Evolutionary conservation across 2,113 vertebrate genomes (phyloP).

Genomic region (Phyllostomus hastatus): DNA sequence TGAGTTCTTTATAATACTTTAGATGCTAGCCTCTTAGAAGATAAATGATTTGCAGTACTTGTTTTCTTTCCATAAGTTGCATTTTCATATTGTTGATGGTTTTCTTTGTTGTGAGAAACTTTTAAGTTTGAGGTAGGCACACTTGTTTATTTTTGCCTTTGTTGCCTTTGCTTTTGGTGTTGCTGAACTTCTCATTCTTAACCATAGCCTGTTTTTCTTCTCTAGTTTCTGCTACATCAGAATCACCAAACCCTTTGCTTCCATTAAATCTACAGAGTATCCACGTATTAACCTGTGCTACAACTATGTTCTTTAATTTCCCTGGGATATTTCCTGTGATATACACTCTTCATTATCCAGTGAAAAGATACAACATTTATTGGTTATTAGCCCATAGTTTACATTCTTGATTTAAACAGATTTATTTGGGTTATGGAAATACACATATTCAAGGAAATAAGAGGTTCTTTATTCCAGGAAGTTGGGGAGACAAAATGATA

Average conservation of each 20-base stretch:
- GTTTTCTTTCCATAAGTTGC: neutral
- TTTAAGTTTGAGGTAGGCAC: neutral
- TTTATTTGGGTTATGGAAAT: conserved; percentile 21
- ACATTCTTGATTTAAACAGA: neutral
- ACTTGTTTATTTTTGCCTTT: too few relatives aligned
- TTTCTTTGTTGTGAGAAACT: neutral
- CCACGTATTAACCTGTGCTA: neutral
- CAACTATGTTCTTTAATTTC: neutral
- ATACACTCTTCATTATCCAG: neutral
- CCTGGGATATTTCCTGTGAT: neutral
- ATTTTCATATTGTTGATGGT: neutral
- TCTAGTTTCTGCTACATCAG: neutral
- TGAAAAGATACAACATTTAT: neutral
- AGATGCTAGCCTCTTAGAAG: neutral
- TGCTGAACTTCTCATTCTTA: neutral
- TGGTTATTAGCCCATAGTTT: conserved; percentile 3
- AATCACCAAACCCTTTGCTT: neutral
- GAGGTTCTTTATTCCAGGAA: neutral
- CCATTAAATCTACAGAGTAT: neutral
- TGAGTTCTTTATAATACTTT: neutral
- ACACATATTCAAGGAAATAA: neutral
- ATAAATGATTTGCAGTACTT: neutral
- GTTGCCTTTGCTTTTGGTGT: neutral
- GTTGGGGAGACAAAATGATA: neutral
- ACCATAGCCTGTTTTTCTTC: neutral